Base-by-base conservation (phyloP, 2,888 invertebrate genomes). In the Lasioglossum pauxillum region DNA sequence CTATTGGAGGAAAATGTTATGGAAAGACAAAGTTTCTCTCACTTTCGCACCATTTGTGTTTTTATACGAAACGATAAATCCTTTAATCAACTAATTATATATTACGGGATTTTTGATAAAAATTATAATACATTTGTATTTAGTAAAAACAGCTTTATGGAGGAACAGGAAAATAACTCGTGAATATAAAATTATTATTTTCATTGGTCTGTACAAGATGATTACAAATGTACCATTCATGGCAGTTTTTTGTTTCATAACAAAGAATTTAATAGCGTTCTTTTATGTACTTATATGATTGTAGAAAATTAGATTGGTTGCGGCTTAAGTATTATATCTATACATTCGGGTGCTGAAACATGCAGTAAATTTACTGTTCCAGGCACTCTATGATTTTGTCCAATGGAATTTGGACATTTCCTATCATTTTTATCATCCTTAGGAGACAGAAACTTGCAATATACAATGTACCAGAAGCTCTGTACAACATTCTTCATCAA, bases 401-500 rank as follows among this genome's bases (percentile, higher is more conserved):
- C 72, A 27, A 75, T 64, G 72, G 82, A 49, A 49, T 71, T 76
- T 41, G 35, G 27, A 75, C 60, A 53, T 67, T 49, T 74, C 49
- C 72, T 60, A 35, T 85, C 87, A 64, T 83, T 85, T 60, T 86
- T 86, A 12, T 46, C 72, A 79, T 90, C 88, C 12, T 82, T 67
- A 1, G 76, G 64, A 38, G 88, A 84, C 16, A 91, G 73, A 83
- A 94, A 93, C 80, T 93, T 93, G 76, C 93, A 94, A 35, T 80
- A 91, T 7, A 93, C 64, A 46, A 94, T 73, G 78, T 92, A 92
- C 94, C 94, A 95, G 83, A 93, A 91, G 60, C 88, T 89, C 87
- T 94, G 94, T 23, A 94, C 93, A 73, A 92, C 78, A 86, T 85
- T 93, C 75, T 95, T 95, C 53, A 95, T 81, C 64, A 95, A 75